Conservation (phyloP, 2,797 vertebrate species). For the Graptemys geographica region DNA sequence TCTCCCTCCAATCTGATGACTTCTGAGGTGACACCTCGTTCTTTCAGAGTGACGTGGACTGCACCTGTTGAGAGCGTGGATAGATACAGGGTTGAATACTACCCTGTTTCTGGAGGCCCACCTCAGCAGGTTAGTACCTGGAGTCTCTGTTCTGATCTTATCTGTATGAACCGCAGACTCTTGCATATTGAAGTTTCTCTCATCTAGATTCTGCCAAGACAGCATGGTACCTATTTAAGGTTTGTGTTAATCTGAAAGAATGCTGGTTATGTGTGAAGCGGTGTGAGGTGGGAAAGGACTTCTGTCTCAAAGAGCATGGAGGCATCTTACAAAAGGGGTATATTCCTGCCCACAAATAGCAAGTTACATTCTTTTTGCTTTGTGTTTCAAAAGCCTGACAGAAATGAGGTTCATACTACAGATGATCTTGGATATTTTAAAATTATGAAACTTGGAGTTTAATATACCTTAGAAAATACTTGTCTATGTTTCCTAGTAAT, state of each 20-base stretch:
- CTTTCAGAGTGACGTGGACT: conserved; percentile 92
- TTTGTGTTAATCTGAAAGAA: neutral
- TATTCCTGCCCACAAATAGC: neutral
- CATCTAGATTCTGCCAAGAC: neutral
- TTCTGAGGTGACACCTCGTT: conserved; percentile 90
- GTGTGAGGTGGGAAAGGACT: neutral
- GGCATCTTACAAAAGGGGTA: neutral
- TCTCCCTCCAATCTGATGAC: conserved; percentile 89
- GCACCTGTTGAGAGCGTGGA: conserved; percentile 89
- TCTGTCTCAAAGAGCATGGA: neutral
- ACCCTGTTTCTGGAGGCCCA: conserved; percentile 82
- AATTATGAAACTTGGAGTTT: neutral
- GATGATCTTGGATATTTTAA: neutral
- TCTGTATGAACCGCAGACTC: neutral
- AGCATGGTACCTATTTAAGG: neutral
- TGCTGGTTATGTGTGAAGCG: neutral
- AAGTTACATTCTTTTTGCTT: neutral
- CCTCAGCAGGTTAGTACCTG: conserved; percentile 85
- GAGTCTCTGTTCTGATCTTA: neutral
- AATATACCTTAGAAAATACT: neutral
- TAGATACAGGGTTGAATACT: conserved; percentile 89
- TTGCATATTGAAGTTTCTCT: neutral
- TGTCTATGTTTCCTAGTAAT: neutral
- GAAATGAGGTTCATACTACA: neutral
- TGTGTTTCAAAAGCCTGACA: neutral